Base-by-base conservation (phyloP, 1,140 invertebrate genomes). In the Anastatus disparis region DNA sequence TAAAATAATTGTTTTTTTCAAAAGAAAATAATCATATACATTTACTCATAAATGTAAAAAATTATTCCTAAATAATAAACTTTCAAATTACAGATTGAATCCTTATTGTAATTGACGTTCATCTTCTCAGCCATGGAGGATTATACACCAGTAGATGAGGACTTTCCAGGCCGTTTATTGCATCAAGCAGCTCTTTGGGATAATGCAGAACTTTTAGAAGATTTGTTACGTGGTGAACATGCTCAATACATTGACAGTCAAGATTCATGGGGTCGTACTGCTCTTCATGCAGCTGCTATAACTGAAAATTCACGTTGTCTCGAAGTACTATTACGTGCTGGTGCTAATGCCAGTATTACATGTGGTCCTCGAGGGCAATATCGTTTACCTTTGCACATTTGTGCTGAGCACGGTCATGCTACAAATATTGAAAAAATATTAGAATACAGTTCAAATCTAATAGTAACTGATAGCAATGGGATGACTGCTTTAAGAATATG, bases 181-280 rank as follows among this genome's bases (percentile, higher is more conserved):
- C 93, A 95, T 75, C 93, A 94, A 90, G 94, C 94, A 17, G 94
- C 95, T 3, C 82, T 97, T 22, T 97, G 94, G 94, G 94, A 97
- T 83, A 97, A 97, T 81, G 90, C 92, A 12, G 95, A 97, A 78
- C 87, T 97, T 1, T 84, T 97, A 27, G 90, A 92, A 80, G 95
- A 96, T 84, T 84, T 97, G 35, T 77, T 97, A 2, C 87, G 90
- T 61, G 93, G 91, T 2, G 92, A 93, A 31, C 88, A 93, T 74
- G 82, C 89, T 27, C 82, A 85, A n/a, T 89, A 90, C 52, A 90
- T 95, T 17, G 92, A 96, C 82, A 90, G 89, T 55, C 88, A 89
- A 64, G 94, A 96, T 81, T 89, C 89, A 3, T 93, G 90, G 89
- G 93, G 93, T 0, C 84, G 94, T 15, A 94, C 93, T 12, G 90